Evolutionary conservation across 2,797 vertebrate species (phyloP).

Genomic region (Geotrypetes seraphini): DNA sequence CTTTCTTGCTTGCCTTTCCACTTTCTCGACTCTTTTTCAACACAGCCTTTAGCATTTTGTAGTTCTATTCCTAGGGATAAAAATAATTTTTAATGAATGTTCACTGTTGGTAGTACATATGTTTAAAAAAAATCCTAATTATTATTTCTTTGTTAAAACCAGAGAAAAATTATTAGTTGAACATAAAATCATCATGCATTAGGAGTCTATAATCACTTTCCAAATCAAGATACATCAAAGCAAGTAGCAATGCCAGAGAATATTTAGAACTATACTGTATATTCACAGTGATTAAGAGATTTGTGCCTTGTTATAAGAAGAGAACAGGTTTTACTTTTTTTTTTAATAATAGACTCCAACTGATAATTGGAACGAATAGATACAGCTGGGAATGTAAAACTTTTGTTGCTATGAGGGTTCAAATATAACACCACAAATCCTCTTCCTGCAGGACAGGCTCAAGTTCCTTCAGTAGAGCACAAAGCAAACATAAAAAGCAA

Average conservation of each 20-base stretch:
- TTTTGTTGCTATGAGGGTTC: no score
- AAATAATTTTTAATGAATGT: background rate
- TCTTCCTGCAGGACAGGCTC: no score
- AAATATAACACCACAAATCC: no score
- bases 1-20: conserved; percentile 81
- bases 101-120: no score
- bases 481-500: no score
- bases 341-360: no score
- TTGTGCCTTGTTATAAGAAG: conserved; percentile 60
- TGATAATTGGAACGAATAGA: no score
- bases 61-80: conserved; percentile 29
- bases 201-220: conserved; percentile 8
- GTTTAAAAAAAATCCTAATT: no score
- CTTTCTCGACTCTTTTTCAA: conserved; percentile 93
- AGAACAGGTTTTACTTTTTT: no score
- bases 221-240: background rate
- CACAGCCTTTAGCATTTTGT: conserved; percentile 91
- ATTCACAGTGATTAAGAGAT: conserved; percentile 53
- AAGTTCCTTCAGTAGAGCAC: no score
- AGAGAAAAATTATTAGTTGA: background rate
- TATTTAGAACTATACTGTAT: conserved; percentile 66
- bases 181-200: conserved; percentile 8
- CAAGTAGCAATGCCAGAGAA: conserved; percentile 25
- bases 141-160: background rate
- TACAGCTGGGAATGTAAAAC: no score